Percentiles rank a stretch among this genome's conserved stretches.
Conservation (phyloP, 2,113 vertebrate genomes). For the Hyaena hyaena region DNA sequence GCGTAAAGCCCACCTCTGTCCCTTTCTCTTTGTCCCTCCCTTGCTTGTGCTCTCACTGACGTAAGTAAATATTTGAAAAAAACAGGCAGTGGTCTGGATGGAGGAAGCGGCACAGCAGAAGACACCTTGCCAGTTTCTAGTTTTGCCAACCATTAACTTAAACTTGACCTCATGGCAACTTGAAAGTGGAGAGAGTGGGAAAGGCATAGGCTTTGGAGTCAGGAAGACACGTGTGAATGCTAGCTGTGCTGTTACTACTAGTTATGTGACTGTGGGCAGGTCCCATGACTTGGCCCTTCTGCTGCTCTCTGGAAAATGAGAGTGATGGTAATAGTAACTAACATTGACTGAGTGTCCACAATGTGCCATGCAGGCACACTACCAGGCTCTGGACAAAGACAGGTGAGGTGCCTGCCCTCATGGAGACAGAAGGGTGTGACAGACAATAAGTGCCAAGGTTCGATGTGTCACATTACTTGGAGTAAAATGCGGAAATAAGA, state of each 20-base stretch:
- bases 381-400: background rate
- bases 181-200: background rate
- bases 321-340: background rate
- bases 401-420: background rate
- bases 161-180: background rate
- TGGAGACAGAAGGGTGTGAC: background rate
- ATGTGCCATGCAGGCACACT: background rate
- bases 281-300: background rate
- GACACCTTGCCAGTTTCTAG: background rate
- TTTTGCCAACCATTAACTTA: background rate
- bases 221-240: background rate
- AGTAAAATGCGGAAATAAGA: background rate
- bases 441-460: background rate
- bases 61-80: background rate
- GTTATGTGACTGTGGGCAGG: background rate
- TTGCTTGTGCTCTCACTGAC: too few relatives aligned
- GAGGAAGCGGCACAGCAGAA: background rate
- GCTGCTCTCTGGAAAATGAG: background rate
- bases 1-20: too few relatives aligned
- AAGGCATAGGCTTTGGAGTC: background rate
- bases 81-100: background rate
- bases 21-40: too few relatives aligned
- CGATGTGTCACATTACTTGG: background rate
- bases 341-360: background rate
- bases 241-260: background rate